A percentile compares a stretch with the other conserved stretches of the same genome.
Evolutionary conservation across 2,888 invertebrate genomes (phyloP).

Genomic region (Chymomyza amoena): DNA sequence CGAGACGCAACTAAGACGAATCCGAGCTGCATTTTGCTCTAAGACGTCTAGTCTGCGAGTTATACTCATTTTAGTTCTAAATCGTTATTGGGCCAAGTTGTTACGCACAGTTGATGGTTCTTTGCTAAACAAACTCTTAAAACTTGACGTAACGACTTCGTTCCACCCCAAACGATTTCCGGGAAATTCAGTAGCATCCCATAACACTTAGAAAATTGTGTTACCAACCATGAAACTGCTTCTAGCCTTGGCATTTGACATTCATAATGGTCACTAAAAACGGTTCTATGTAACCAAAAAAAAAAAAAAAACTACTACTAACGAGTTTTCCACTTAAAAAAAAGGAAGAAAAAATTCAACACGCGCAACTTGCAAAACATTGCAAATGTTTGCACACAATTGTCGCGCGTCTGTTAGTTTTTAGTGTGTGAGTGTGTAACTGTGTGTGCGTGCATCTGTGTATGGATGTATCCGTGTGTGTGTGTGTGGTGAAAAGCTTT

Average conservation of each 20-base stretch:
- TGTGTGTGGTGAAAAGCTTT: constrained; percentile 64
- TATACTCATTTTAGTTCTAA: too few species aligned
- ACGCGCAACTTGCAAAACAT: constrained; percentile 8
- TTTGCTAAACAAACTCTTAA: too few species aligned
- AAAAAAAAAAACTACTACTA: background rate
- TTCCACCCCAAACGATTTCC: too few species aligned
- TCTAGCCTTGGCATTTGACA: constrained; percentile 66
- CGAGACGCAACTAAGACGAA: too few species aligned
- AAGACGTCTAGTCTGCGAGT: too few species aligned
- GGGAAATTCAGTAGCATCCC: background rate
- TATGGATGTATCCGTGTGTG: too few species aligned
- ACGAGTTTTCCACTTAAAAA: background rate
- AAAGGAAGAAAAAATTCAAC: constrained; percentile 13
- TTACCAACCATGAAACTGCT: background rate
- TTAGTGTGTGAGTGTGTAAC: background rate
- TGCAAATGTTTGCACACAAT: constrained; percentile 36
- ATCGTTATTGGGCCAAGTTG: too few species aligned
- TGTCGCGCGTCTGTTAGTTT: constrained; percentile 5
- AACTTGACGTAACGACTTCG: too few species aligned
- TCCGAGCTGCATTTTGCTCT: too few species aligned
- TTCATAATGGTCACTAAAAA: constrained; percentile 30
- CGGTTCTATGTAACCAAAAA: background rate
- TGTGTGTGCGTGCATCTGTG: background rate
- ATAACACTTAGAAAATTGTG: background rate
- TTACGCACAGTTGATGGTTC: too few species aligned